These are phyloP conservation scores for Ferdinandea cuprea DNA, from an alignment of 2,888 invertebrate genomes.

Conservation along the genomic window DNA sequence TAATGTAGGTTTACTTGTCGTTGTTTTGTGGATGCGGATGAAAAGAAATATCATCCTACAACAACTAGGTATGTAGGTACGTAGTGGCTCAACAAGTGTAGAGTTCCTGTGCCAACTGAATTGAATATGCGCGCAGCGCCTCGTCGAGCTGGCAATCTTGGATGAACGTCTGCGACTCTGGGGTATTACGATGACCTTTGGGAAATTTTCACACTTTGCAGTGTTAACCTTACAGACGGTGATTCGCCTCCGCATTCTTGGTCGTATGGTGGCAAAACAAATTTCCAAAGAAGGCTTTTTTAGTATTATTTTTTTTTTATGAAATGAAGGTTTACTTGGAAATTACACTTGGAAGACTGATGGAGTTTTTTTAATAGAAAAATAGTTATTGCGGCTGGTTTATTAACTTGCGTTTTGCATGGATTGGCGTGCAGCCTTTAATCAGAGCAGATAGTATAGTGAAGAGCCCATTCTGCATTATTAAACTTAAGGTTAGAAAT, in stretches of 20 bases:
- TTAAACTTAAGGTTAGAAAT: too few relatives aligned
- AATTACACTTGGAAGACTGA: neutral
- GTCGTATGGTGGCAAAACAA: conserved; percentile 21
- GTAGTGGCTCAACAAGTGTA: conserved; percentile 69
- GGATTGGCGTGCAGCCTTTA: too few relatives aligned
- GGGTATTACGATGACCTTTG: conserved; percentile 68
- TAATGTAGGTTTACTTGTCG: conserved; percentile 63
- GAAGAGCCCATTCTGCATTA: too few relatives aligned
- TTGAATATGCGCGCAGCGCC: conserved; percentile 33
- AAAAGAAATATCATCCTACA: conserved; percentile 4
- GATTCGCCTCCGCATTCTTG: conserved; percentile 72
- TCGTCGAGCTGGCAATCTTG: neutral
- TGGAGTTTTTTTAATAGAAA: neutral
- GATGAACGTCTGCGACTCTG: conserved; percentile 55
- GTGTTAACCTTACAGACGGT: conserved; percentile 60
- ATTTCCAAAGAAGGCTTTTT: neutral
- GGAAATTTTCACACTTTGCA: conserved; percentile 67
- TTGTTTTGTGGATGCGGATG: conserved; percentile 10
- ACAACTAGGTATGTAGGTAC: too few relatives aligned
- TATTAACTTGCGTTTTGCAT: too few relatives aligned
- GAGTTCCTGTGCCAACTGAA: conserved; percentile 12
- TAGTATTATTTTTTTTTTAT: neutral
- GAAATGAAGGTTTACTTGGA: conserved; percentile 4
- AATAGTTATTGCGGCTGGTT: too few relatives aligned
- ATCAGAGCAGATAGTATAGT: too few relatives aligned